These are phyloP conservation scores for Erinaceus europaeus DNA, from an alignment of 2,113 vertebrate species.

Conservation along the genomic window DNA sequence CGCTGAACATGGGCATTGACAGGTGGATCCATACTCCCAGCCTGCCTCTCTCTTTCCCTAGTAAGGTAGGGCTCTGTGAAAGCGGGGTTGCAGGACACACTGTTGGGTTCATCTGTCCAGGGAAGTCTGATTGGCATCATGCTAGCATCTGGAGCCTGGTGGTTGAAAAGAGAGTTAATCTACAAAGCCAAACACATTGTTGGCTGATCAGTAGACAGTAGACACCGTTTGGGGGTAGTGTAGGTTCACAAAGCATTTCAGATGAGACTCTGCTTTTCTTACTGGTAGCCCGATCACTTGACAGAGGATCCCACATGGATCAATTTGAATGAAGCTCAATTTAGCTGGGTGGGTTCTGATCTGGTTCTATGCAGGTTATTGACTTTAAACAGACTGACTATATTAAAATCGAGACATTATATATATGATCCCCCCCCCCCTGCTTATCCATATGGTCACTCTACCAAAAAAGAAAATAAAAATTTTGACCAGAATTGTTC, in stretches of 20 bases:
- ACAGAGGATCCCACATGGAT: background rate
- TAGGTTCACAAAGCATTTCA: background rate
- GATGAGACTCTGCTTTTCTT: background rate
- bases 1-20: too few relatives aligned
- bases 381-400: conserved; percentile 18
- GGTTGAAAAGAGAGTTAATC: too few relatives aligned
- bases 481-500: background rate
- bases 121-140: too few relatives aligned
- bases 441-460: background rate
- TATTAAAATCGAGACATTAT: conserved; percentile 1
- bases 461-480: conserved; percentile 3
- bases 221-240: background rate
- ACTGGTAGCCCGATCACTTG: background rate
- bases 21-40: too few relatives aligned
- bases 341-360: background rate
- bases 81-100: too few relatives aligned
- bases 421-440: background rate
- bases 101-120: too few relatives aligned
- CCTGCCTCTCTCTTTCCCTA: too few relatives aligned
- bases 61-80: too few relatives aligned
- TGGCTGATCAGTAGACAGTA: too few relatives aligned
- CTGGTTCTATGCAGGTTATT: background rate
- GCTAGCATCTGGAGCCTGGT: too few relatives aligned
- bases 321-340: background rate
- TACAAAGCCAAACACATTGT: too few relatives aligned